Conservation (phyloP, 2,888 invertebrate species). For the Xylota segnis region DNA sequence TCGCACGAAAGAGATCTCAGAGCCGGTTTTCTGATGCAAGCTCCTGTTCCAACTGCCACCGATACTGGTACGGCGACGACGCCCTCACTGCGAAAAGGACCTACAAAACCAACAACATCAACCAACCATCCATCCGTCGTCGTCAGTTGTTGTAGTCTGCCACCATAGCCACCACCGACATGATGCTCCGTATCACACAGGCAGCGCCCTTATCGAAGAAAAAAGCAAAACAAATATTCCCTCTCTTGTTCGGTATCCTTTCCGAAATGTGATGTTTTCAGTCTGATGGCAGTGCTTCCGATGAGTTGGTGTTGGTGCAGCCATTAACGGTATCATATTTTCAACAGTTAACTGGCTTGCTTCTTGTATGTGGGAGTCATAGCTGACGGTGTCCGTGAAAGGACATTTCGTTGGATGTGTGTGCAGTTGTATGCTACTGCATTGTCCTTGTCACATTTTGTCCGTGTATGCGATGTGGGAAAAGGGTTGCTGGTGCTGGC, state of each 20-base stretch:
- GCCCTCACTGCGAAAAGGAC: conserved; percentile 75
- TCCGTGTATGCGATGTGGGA: conserved; percentile 17
- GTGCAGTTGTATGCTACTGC: conserved; percentile 13
- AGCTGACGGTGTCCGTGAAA: conserved; percentile 25
- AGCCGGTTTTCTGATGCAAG: conserved; percentile 62
- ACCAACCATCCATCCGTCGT: conserved; percentile 75
- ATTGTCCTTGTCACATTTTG: conserved; percentile 36
- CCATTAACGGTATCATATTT: conserved; percentile 72
- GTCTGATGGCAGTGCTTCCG: conserved; percentile 66
- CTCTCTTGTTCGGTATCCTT: conserved; percentile 58
- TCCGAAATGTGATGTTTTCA: conserved; percentile 49
- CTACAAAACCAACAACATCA: conserved; percentile 75
- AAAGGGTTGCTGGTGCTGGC: conserved; percentile 34
- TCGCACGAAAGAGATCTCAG: conserved; percentile 74
- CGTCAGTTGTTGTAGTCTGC: conserved; percentile 42
- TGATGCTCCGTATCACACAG: conserved; percentile 59
- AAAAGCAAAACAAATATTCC: conserved; percentile 56
- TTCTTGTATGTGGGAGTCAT: conserved; percentile 46
- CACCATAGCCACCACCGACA: conserved; percentile 32
- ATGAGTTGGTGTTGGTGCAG: conserved; percentile 72
- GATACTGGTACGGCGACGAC: conserved; percentile 62
- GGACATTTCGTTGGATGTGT: conserved; percentile 17
- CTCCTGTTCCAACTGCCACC: conserved; percentile 66
- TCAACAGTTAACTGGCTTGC: conserved; percentile 36
- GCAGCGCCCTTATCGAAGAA: conserved; percentile 55